Conservation (phyloP, 2,113 vertebrate species). For the Tylochromis polylepis region DNA sequence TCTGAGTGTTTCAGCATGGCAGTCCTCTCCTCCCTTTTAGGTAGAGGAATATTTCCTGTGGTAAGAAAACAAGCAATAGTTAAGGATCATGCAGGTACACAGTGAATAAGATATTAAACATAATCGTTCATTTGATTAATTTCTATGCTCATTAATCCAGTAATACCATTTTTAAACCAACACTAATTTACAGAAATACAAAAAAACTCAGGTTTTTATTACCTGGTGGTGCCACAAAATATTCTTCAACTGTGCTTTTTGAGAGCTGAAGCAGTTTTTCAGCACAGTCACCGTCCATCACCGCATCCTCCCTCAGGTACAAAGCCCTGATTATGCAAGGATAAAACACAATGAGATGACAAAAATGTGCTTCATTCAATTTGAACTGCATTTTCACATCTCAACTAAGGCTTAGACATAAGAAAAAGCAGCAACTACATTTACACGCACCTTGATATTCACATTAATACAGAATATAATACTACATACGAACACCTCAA, state of each 20-base stretch:
- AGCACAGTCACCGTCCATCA: conserved; percentile 78
- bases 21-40: conserved; percentile 70
- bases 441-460: background rate
- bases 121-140: background rate
- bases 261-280: conserved; percentile 82
- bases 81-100: background rate
- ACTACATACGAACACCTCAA: background rate
- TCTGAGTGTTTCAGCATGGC: conserved; percentile 61
- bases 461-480: background rate
- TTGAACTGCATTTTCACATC: background rate
- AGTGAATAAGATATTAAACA: background rate
- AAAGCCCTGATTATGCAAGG: conserved; percentile 68
- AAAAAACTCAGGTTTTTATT: background rate
- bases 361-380: background rate
- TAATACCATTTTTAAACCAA: background rate
- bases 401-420: background rate
- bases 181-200: background rate
- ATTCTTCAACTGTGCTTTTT: conserved; percentile 82
- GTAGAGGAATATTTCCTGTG: conserved; percentile 88
- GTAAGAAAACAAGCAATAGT: background rate
- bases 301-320: conserved; percentile 79
- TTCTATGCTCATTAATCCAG: background rate
- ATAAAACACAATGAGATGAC: background rate
- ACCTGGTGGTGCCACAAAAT: conserved; percentile 95
- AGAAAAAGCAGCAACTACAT: background rate